These are phyloP conservation scores for Molossus alvarezi DNA, from an alignment of 2,797 vertebrate genomes.

Conservation along the genomic window DNA sequence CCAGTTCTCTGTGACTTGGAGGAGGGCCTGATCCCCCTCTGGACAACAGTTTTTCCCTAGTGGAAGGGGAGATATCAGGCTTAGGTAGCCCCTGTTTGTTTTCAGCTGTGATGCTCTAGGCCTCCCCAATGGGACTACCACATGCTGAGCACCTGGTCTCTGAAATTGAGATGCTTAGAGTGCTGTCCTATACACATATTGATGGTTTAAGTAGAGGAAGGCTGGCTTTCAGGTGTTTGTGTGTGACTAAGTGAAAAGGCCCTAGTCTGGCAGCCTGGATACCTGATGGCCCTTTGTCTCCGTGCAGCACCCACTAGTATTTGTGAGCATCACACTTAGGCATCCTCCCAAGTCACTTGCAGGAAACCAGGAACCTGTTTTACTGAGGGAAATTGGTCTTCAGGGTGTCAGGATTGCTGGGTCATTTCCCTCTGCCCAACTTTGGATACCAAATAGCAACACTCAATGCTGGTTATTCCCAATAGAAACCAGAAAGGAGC, in stretches of 20 bases:
- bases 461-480: neutral
- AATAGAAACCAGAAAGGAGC: neutral
- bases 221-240: neutral
- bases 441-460: constrained; percentile 34
- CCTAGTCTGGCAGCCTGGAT: neutral
- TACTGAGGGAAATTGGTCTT: neutral
- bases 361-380: neutral
- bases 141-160: neutral
- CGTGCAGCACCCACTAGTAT: constrained; percentile 14
- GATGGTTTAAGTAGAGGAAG: neutral
- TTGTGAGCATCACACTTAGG: neutral
- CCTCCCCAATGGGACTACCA: accelerated
- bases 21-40: neutral
- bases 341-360: neutral
- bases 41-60: neutral
- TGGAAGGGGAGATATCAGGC: neutral
- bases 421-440: neutral
- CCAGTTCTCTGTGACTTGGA: neutral
- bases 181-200: accelerated
- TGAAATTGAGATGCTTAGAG: neutral
- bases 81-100: neutral
- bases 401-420: neutral
- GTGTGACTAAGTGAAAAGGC: neutral
- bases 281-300: neutral
- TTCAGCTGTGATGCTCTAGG: neutral